Evolutionary conservation across 2,888 invertebrate genomes (phyloP).

Genomic region (Agrotis segetum): DNA sequence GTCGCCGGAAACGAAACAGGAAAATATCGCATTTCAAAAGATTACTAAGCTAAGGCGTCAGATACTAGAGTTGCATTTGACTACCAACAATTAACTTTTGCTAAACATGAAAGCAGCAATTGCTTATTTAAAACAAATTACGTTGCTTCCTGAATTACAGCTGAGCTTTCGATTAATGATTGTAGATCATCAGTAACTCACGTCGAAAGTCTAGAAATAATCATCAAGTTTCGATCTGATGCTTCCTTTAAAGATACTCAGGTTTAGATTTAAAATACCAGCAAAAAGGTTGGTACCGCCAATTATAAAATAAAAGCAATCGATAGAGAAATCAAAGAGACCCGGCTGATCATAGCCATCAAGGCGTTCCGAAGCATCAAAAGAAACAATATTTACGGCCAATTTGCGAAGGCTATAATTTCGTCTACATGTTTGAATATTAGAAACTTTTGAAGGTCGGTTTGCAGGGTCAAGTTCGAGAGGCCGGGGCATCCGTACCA

Average conservation of each 20-base stretch:
- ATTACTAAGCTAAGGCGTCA: constrained; percentile 20
- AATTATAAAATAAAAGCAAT: constrained; percentile 45
- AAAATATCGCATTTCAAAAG: constrained; percentile 21
- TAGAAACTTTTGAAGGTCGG: constrained; percentile 61
- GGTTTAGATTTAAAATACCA: constrained; percentile 14
- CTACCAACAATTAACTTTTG: constrained; percentile 17
- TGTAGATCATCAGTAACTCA: background rate
- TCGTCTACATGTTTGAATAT: constrained; percentile 44
- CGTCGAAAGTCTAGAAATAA: constrained; percentile 29
- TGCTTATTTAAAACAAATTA: constrained; percentile 10
- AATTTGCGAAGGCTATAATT: constrained; percentile 48
- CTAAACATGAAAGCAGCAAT: constrained; percentile 4
- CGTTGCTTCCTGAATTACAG: constrained; percentile 32
- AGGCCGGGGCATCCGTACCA: constrained; percentile 67
- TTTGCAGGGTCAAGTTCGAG: constrained; percentile 79
- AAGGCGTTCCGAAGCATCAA: constrained; percentile 45
- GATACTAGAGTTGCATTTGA: constrained; percentile 1
- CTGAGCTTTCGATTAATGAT: constrained; percentile 29
- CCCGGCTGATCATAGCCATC: constrained; percentile 29
- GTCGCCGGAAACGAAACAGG: constrained; percentile 6
- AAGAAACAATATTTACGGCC: constrained; percentile 48
- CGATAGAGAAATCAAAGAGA: constrained; percentile 30
- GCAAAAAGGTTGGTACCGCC: constrained; percentile 3
- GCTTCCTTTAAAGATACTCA: constrained; percentile 17
- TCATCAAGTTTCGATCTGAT: constrained; percentile 26